phyloP scores from a whole-genome alignment of 2,113 vertebrate genomes.

The Passer montanus region DNA sequence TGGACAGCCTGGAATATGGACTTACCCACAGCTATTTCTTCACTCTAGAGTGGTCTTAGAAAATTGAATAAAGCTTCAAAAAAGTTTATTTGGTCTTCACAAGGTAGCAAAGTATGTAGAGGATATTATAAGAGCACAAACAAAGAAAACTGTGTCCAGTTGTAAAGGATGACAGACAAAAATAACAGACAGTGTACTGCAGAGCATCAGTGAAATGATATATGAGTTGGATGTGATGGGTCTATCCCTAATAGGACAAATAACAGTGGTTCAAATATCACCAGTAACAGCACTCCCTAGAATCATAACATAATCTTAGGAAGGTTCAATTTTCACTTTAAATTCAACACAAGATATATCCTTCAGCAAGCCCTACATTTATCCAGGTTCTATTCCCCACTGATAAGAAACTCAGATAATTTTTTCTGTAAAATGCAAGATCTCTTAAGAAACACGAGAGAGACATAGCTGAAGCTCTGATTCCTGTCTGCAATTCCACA shows the following conservation, averaged over 20 bases:
- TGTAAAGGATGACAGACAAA: neutral
- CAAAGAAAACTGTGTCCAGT: neutral
- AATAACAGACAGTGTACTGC: neutral
- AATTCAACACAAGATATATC: neutral
- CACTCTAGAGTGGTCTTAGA: neutral
- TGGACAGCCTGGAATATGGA: neutral
- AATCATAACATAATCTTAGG: neutral
- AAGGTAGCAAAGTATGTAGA: neutral
- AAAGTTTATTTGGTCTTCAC: neutral
- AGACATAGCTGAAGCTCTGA: neutral
- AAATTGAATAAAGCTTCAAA: neutral
- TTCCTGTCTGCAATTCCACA: neutral
- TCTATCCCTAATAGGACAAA: neutral
- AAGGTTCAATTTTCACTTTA: conserved; percentile 1
- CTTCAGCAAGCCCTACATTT: neutral
- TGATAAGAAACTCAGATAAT: neutral
- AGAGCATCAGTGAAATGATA: neutral
- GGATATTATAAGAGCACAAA: neutral
- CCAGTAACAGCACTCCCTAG: neutral
- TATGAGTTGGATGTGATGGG: accelerated
- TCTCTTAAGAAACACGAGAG: neutral
- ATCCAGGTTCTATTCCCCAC: neutral
- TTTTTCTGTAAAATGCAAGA: neutral
- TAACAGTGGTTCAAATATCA: neutral
- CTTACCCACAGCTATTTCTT: neutral